These are phyloP conservation scores for Gerris buenoi DNA, from an alignment of 1,140 invertebrate genomes.

Conservation along the genomic window DNA sequence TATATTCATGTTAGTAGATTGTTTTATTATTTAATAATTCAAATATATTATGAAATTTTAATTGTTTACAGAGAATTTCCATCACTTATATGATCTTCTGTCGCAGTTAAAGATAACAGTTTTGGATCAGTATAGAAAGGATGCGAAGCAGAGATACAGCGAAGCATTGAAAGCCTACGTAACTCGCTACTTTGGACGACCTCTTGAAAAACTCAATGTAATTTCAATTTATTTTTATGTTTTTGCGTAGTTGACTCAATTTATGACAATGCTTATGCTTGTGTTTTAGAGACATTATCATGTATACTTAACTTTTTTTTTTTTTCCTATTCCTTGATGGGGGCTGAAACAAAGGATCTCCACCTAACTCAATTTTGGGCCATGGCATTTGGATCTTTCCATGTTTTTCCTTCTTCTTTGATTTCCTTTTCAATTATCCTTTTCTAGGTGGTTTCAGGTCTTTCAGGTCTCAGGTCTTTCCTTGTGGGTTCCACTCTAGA, in stretches of 20 bases:
- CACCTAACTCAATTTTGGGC: too few relatives aligned
- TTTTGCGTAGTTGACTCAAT: too few relatives aligned
- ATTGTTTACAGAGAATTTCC: constrained; percentile 82
- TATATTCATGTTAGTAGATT: constrained; percentile 4
- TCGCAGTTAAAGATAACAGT: constrained; percentile 82
- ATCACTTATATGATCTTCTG: constrained; percentile 76
- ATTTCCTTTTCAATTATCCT: too few relatives aligned
- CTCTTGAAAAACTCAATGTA: constrained; percentile 89
- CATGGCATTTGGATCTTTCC: too few relatives aligned
- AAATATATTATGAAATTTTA: too few relatives aligned
- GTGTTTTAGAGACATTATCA: not conserved
- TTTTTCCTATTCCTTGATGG: constrained; percentile 4
- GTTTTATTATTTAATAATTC: too few relatives aligned
- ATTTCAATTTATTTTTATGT: constrained; percentile 16
- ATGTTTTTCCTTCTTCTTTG: too few relatives aligned
- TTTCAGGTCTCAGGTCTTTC: too few relatives aligned
- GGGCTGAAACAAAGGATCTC: too few relatives aligned
- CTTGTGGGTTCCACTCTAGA: too few relatives aligned
- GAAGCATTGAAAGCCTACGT: constrained; percentile 85
- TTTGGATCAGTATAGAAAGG: constrained; percentile 74
- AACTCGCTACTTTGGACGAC: constrained; percentile 83
- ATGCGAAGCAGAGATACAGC: constrained; percentile 79
- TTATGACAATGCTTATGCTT: too few relatives aligned
- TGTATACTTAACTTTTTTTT: constrained; percentile 4
- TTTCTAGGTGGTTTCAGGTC: too few relatives aligned